Evolutionary conservation across 2,113 vertebrate genomes (phyloP).

Genomic region (Craseonycteris thonglongyai): DNA sequence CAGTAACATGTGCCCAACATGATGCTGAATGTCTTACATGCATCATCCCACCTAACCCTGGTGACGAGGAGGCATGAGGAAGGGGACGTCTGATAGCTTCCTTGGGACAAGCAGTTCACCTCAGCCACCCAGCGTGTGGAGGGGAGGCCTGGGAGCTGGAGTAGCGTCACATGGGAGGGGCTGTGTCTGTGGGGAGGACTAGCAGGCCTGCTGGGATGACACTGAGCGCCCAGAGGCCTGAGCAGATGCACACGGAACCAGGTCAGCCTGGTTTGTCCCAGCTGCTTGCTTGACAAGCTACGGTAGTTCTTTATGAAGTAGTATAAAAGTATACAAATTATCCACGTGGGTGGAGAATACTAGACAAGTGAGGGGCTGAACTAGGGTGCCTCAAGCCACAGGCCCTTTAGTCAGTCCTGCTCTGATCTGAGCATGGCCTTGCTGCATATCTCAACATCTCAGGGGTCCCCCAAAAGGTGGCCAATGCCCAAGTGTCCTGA

Average conservation of each 20-base stretch:
- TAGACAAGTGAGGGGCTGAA: background rate
- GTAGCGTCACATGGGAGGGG: rapidly evolving
- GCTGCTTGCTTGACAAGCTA: conserved; percentile 3
- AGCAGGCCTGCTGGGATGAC: background rate
- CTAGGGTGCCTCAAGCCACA: background rate
- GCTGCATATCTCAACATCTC: background rate
- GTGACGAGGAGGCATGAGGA: background rate
- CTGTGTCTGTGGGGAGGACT: too few species aligned
- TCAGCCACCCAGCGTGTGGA: rapidly evolving
- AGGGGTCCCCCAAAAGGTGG: background rate
- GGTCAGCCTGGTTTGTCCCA: background rate
- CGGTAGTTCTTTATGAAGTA: conserved; percentile 22
- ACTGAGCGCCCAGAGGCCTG: background rate
- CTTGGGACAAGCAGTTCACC: background rate
- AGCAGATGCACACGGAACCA: background rate
- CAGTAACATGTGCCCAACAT: rapidly evolving
- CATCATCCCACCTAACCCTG: background rate
- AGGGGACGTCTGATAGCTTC: background rate
- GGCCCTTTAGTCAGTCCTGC: background rate
- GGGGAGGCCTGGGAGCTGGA: background rate
- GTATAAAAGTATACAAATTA: conserved; percentile 35
- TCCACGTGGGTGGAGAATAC: background rate
- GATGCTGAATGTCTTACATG: rapidly evolving
- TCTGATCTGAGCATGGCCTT: background rate
- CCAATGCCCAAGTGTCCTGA: background rate